phyloP scores from a whole-genome alignment of 1,140 invertebrate genomes.

The Aricia agestis region DNA sequence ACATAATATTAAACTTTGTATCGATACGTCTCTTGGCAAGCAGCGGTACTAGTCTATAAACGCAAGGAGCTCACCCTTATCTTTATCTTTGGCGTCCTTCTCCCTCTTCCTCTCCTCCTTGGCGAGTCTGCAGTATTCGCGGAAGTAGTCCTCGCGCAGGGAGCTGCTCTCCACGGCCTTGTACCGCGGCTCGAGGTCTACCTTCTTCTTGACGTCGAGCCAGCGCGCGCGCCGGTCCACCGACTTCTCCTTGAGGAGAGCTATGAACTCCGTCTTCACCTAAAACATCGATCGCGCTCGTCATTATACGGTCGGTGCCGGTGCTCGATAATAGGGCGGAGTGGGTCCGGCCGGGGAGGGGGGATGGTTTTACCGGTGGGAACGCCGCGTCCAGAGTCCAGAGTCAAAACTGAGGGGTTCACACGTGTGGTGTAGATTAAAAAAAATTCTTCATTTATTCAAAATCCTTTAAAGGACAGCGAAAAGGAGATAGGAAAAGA shows the following conservation, averaged over 20 bases:
- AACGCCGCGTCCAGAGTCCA: background rate
- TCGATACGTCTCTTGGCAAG: too few relatives aligned
- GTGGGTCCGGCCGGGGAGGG: constrained; percentile 7
- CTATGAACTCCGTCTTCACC: constrained; percentile 95
- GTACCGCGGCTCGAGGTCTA: constrained; percentile 93
- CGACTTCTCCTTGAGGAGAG: constrained; percentile 89
- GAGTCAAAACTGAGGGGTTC: background rate
- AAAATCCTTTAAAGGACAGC: too few relatives aligned
- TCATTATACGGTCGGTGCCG: constrained; percentile 22
- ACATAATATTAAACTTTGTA: too few relatives aligned
- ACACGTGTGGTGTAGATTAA: background rate
- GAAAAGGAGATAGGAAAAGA: too few relatives aligned
- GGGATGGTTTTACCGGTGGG: background rate
- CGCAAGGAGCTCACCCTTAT: constrained; percentile 47
- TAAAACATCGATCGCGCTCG: constrained; percentile 75
- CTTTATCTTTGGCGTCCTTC: constrained; percentile 80
- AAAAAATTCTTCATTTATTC: too few relatives aligned
- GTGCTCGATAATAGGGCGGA: constrained; percentile 18
- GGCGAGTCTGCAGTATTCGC: constrained; percentile 89
- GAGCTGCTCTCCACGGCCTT: constrained; percentile 93
- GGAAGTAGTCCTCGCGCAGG: constrained; percentile 95
- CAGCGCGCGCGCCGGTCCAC: constrained; percentile 94
- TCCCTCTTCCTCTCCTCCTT: constrained; percentile 90
- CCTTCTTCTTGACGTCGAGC: constrained; percentile 95
- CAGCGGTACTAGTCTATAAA: background rate